A percentile compares a stretch with the other conserved stretches of the same genome.
phyloP scores from a whole-genome alignment of 53 echinoderm and acorn worm species.

The Crossaster papposus region DNA sequence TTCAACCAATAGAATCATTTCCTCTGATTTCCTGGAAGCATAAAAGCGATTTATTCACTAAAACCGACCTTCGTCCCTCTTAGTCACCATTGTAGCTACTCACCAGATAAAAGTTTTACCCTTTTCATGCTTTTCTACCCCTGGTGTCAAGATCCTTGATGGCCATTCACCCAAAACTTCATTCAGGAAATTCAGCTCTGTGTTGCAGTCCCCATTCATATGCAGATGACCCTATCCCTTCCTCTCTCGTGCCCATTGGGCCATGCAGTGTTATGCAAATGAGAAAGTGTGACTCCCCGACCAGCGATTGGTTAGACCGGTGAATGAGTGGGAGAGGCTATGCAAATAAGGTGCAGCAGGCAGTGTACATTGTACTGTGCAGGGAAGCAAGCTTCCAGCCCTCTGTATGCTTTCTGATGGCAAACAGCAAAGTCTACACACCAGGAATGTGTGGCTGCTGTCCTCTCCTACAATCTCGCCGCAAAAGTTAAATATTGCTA shows the following conservation, averaged over 20 bases:
- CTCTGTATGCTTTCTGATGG: background rate
- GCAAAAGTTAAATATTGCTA: constrained; percentile 6
- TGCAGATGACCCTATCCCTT: constrained; percentile 26
- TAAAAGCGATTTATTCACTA: background rate
- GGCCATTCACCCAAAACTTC: constrained; percentile 14
- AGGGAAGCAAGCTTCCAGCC: background rate
- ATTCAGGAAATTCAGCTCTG: background rate
- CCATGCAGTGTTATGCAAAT: constrained; percentile 51
- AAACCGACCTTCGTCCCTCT: background rate
- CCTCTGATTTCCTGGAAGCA: background rate
- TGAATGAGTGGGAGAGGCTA: constrained; percentile 39
- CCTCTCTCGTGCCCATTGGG: constrained; percentile 29
- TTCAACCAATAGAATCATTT: background rate
- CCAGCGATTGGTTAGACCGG: constrained; percentile 6
- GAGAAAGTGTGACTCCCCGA: background rate
- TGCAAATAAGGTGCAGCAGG: constrained; percentile 13
- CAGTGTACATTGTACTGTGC: constrained; percentile 1
- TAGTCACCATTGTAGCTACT: constrained; percentile 32
- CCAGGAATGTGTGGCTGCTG: background rate
- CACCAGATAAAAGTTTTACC: background rate
- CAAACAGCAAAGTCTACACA: background rate
- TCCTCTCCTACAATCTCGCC: background rate
- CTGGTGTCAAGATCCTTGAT: background rate
- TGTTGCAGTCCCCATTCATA: constrained; percentile 12
- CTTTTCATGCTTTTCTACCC: background rate